phyloP scores from a whole-genome alignment of 2,113 vertebrate genomes.

The Nerophis lumbriciformis region DNA sequence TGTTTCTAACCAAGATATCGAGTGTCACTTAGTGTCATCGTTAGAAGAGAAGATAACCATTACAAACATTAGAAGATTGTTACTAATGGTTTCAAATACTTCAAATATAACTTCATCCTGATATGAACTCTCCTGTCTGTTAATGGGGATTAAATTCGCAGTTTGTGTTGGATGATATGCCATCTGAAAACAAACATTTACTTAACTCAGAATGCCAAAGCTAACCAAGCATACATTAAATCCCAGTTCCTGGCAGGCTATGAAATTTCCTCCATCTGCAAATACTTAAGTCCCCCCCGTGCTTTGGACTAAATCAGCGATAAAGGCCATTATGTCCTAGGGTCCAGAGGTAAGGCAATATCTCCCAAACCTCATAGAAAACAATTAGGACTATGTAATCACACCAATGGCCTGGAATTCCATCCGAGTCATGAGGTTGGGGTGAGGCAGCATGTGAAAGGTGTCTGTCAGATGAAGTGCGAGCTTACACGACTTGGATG shows the following conservation, averaged over 20 bases:
- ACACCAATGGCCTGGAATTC: slow-evolving; percentile 52
- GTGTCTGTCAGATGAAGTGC: slow-evolving; percentile 45
- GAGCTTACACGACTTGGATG: slow-evolving; percentile 40
- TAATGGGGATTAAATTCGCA: slow-evolving; percentile 45
- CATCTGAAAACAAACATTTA: slow-evolving; percentile 50
- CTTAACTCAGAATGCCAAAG: slow-evolving; percentile 41
- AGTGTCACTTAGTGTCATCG: slow-evolving; percentile 28
- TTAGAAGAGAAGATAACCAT: slow-evolving; percentile 8
- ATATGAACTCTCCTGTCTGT: slow-evolving; percentile 25
- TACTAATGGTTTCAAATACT: neutral
- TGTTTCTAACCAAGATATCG: slow-evolving; percentile 22
- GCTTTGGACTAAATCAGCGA: slow-evolving; percentile 53
- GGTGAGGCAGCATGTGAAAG: slow-evolving; percentile 33
- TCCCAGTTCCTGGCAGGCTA: slow-evolving; percentile 51
- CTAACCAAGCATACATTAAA: slow-evolving; percentile 58
- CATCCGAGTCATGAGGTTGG: slow-evolving; percentile 35
- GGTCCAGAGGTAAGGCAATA: slow-evolving; percentile 59
- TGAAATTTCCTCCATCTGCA: slow-evolving; percentile 62
- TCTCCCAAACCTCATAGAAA: slow-evolving; percentile 60
- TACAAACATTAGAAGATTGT: neutral
- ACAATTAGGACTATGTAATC: slow-evolving; percentile 62
- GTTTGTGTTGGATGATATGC: slow-evolving; percentile 46
- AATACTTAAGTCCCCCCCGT: slow-evolving; percentile 53
- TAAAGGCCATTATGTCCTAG: slow-evolving; percentile 57
- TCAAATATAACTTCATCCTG: slow-evolving; percentile 17